Evolutionary conservation across 2,113 vertebrate genomes (phyloP).

Genomic region (Xenopus tropicalis): UCB_Xtro_10.0 CM004443.2:192952001-192952500

Average conservation of each 20-base stretch:
- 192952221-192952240: conserved; percentile 58
- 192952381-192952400: conserved; percentile 65
- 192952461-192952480: conserved; percentile 70
- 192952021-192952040: conserved; percentile 46
- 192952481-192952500: conserved; percentile 70
- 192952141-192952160: conserved; percentile 54
- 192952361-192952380: conserved; percentile 69
- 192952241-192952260: conserved; percentile 54
- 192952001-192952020: conserved; percentile 32
- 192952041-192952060: background rate
- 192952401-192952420: conserved; percentile 65
- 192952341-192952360: conserved; percentile 71
- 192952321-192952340: conserved; percentile 67
- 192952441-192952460: conserved; percentile 77
- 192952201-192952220: conserved; percentile 46
- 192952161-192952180: conserved; percentile 52
- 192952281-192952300: conserved; percentile 60
- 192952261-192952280: conserved; percentile 54
- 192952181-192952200: conserved; percentile 54
- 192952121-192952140: conserved; percentile 52
- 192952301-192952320: conserved; percentile 73
- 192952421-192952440: conserved; percentile 64
- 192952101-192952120: conserved; percentile 50
- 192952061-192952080: conserved; percentile 42
- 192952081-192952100: conserved; percentile 47